Evolutionary conservation across 2,888 invertebrate genomes (phyloP), one percentile per base, ranked within the genome.

Genomic region (Drosophila flavopinicola): DNA sequence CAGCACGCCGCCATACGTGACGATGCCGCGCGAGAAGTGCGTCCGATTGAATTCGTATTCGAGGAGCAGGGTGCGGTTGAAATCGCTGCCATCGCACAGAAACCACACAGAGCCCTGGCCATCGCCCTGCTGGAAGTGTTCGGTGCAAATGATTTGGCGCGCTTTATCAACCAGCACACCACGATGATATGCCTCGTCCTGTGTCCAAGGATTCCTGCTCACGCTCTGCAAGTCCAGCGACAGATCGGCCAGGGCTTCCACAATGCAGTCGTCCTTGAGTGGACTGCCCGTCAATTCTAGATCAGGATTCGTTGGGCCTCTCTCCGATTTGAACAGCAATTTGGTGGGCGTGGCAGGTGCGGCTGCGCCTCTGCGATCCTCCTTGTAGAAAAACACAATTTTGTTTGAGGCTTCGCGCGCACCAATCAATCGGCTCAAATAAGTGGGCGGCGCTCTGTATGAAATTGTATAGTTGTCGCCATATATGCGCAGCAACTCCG

Each of bases 41-140:
- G 56, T 59, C 1, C 53, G 39, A n/a, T 66, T 63, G 24, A 88
- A 90, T 33, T 90, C 89, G 35, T 86, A 85, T 44, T 89, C 85
- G 6, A 90, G 49, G 1, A 91, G 38, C 13, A 89, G 66, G 0
- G 88, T 89, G 11, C 93, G 92, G 33, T 93, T 91, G 3, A 53
- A 47, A 83, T 94, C 93, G 0, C 92, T 17, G 93, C 92, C 58
- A 92, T 92, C 65, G 94, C 94, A 92, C 93, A 94, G 72, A 94
- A 92, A 48, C 95, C 94, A 85, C 89, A 93, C 59, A 89, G 92
- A 87, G 0, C 91, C 91, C 3, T 56, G 32, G 1, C 69, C 83
- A 2, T 64, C 66, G 6, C 70, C 58, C 6, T 70, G 53, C 58
- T 90, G 90, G 24, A 90, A 83, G 3, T 74, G 68, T 7, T 78